These are phyloP conservation scores for Phoxinus dragarum DNA, from an alignment of 2,797 vertebrate genomes.

Conservation along the genomic window DNA sequence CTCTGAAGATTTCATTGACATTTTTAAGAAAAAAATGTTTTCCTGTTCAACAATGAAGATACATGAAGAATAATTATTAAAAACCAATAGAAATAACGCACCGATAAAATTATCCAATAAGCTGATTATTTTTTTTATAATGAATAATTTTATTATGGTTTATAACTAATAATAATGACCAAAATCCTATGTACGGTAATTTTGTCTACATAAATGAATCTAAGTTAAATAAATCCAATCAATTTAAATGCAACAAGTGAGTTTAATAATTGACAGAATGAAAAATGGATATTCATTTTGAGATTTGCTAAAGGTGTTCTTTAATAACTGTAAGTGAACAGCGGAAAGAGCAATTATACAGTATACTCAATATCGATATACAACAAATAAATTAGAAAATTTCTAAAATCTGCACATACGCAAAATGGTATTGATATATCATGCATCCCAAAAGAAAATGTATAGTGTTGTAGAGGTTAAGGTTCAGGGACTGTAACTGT, in stretches of 20 bases:
- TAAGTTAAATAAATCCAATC: neutral
- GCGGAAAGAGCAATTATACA: neutral
- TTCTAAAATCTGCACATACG: too few relatives aligned
- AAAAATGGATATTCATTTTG: neutral
- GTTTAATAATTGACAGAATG: neutral
- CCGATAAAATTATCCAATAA: too few relatives aligned
- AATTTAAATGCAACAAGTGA: neutral
- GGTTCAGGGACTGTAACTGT: conserved; percentile 9
- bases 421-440: neutral
- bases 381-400: neutral
- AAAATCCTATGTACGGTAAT: neutral
- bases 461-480: neutral
- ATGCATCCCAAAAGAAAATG: neutral
- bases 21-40: neutral
- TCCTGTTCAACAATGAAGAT: neutral
- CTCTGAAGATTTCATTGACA: neutral
- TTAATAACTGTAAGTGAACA: neutral
- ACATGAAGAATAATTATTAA: neutral
- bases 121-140: too few relatives aligned
- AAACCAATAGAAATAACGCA: too few relatives aligned
- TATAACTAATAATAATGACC: neutral
- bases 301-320: neutral
- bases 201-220: neutral
- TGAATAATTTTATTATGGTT: neutral
- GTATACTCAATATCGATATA: neutral